These are phyloP conservation scores for Macroglossus sobrinus DNA, from an alignment of 2,113 vertebrate genomes.

Conservation along the genomic window DNA sequence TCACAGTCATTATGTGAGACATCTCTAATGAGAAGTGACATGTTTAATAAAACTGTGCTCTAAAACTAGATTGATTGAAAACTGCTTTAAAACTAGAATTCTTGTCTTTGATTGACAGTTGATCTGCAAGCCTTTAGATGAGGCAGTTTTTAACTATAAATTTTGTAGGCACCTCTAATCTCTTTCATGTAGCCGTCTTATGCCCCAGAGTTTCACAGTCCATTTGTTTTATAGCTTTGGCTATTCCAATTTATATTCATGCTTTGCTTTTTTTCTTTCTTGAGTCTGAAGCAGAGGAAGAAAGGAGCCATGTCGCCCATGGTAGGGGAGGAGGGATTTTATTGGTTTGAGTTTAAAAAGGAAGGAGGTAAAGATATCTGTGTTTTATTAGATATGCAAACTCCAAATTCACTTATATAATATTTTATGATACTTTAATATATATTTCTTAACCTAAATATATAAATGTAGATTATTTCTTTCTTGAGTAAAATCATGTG, in stretches of 20 bases:
- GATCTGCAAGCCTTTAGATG: neutral
- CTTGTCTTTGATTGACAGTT: neutral
- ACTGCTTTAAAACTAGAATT: neutral
- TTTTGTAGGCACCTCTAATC: neutral
- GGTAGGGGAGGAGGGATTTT: neutral
- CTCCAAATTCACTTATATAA: neutral
- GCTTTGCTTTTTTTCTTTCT: neutral
- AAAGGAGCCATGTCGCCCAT: neutral
- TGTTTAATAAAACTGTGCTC: neutral
- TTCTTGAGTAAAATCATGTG: neutral
- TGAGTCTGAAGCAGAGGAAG: conserved; percentile 4
- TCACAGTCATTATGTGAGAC: neutral
- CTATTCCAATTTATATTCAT: neutral
- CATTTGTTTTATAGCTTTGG: neutral
- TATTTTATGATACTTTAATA: conserved; percentile 26
- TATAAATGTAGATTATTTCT: neutral
- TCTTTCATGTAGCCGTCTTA: neutral
- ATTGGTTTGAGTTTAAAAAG: conserved; percentile 27
- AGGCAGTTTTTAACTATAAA: neutral
- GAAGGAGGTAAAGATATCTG: neutral
- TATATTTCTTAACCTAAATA: neutral
- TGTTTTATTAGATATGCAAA: neutral
- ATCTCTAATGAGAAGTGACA: neutral
- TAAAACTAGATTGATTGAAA: neutral
- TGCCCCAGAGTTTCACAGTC: neutral